Base-by-base conservation (phyloP, 2,797 vertebrate species). In the Pangasius djambal region DNA sequence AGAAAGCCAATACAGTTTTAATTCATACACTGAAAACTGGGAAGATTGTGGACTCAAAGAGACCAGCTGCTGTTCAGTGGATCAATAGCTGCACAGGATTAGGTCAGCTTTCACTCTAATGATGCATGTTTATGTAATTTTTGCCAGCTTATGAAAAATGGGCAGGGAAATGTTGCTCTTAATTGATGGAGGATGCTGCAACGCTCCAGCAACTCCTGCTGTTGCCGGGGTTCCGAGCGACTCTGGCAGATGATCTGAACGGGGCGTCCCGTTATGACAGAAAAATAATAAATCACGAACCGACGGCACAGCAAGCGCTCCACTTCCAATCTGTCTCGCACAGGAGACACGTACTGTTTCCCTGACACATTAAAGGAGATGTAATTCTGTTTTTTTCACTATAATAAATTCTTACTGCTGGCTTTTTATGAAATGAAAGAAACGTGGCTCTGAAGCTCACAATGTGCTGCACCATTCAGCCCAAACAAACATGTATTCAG, bases 131-230 rank as follows among this genome's bases (percentile, higher is more conserved):
- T 92, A 91, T 61, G 90, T 90, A 89, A 92, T 89, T 92, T 91
- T 89, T 89, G 77, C 88, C 91, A 89, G 88, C 78, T 90, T 92
- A 89, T 91, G 79, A 89, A 90, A 90, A 91, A 89, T 67, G 90
- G 86, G 88, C 89, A 90, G 83, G 37, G 40, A 90, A 67, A 85
- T 89, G 86, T 85, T 90, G 90, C 91, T 84, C 90, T 90, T 91
- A 95, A 96, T 95, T 94, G 94, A 95, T 90, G 81, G 91, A 89
- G 92, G 93, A 95, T 96, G 95, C 92, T 96, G 96, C 95, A 96
- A 96, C 91, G 93, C 88, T 89, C 92, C 86, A 84, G 95, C 95
- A 96, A 96, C 94, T 92, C 88, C 74, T 67, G 69, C 81, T 91
- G 93, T 92, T 94, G 94, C 93, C 92, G 87, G 94, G 89, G 92